These are phyloP conservation scores for Drosophila sproati DNA, from an alignment of 1,140 invertebrate genomes.

Conservation along the genomic window DNA sequence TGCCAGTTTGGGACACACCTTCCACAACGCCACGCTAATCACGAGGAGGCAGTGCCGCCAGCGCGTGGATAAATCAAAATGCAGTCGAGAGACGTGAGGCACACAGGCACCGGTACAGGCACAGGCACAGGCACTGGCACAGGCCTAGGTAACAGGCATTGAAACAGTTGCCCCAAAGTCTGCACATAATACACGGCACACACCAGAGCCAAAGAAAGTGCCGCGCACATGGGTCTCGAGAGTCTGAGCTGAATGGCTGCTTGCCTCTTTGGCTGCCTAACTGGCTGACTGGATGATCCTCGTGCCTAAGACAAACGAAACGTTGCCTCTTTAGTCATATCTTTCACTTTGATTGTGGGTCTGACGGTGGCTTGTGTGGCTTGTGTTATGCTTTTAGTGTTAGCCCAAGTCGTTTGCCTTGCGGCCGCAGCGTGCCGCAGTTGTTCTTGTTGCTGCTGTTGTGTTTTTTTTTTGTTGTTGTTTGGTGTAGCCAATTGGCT, in stretches of 20 bases:
- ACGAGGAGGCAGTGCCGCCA: constrained; percentile 54
- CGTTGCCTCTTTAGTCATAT: constrained; percentile 76
- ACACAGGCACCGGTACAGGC: neutral
- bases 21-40: constrained; percentile 77
- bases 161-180: constrained; percentile 31
- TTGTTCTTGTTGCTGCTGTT: constrained; percentile 38
- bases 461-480: constrained; percentile 39
- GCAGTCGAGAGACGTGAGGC: constrained; percentile 67
- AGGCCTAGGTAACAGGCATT: too few species aligned
- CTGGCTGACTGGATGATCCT: constrained; percentile 49
- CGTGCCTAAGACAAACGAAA: constrained; percentile 75
- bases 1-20: constrained; percentile 81
- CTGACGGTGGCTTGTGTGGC: constrained; percentile 54
- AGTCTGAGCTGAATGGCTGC: constrained; percentile 39
- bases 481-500: constrained; percentile 64
- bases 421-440: constrained; percentile 22
- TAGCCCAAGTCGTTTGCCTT: constrained; percentile 49
- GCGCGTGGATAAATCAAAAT: constrained; percentile 83
- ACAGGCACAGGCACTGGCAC: too few species aligned
- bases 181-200: constrained; percentile 69
- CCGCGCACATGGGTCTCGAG: constrained; percentile 55
- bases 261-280: constrained; percentile 31
- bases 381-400: constrained; percentile 54
- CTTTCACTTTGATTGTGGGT: constrained; percentile 80
- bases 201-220: constrained; percentile 68